phyloP scores from a whole-genome alignment of 1,140 invertebrate species.

The Heliconius hermathena region DNA sequence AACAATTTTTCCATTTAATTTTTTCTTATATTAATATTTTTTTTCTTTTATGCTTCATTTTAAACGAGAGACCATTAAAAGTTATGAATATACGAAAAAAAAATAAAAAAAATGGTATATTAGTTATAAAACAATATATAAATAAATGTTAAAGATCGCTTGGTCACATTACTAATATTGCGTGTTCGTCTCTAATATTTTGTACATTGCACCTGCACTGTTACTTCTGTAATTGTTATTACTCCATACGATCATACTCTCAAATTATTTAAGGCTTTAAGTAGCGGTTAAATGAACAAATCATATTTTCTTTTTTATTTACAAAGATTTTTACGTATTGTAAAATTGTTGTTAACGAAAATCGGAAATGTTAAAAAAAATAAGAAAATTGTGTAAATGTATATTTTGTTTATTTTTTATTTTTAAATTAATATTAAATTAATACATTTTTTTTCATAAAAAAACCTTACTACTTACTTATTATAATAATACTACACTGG shows the following conservation, averaged over 20 bases:
- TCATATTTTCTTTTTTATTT: background rate
- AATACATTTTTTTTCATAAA: too few species aligned
- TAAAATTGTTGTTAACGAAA: slow-evolving; percentile 15
- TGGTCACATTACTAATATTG: background rate
- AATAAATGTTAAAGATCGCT: background rate
- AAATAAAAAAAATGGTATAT: background rate
- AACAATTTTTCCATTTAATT: too few species aligned
- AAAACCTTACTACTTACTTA: too few species aligned
- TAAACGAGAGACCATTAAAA: too few species aligned
- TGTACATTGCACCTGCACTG: slow-evolving; percentile 3
- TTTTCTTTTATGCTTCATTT: too few species aligned
- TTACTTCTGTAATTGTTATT: slow-evolving; percentile 8
- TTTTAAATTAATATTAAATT: too few species aligned
- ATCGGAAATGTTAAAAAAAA: slow-evolving; percentile 5
- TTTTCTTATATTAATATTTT: too few species aligned
- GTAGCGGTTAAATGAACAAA: background rate
- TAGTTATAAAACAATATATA: too few species aligned
- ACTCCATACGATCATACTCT: background rate
- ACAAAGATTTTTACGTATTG: slow-evolving; percentile 16
- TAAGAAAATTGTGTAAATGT: background rate
- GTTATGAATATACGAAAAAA: background rate
- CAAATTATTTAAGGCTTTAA: slow-evolving; percentile 5
- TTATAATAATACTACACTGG: too few species aligned
- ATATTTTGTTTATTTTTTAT: background rate
- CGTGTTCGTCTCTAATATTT: slow-evolving; percentile 10